Base-by-base conservation (phyloP, 2,113 vertebrate genomes). In the Aptenodytes patagonicus region DNA sequence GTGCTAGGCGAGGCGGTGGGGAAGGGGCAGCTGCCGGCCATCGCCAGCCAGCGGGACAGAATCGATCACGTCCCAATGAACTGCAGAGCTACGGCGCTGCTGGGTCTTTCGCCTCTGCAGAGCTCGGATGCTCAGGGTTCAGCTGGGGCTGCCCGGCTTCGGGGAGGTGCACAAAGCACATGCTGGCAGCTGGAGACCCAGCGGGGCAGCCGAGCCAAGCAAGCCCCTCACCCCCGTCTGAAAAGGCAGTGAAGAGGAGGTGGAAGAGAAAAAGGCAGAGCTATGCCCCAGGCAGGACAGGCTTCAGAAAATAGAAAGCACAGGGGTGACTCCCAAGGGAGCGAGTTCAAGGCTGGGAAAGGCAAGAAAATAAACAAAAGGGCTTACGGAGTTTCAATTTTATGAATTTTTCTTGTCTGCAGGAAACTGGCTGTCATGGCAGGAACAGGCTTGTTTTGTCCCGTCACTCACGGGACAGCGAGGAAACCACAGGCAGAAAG, bases 71-170 rank as follows among this genome's bases (percentile, higher is more conserved):
- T 62, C 54, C 70, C 62, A 58, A 2, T 0, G 10, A 24, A 17
- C 24, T 7, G 34, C 69, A 66, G 83, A 66, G 51, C 42, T 29
- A 4, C 0, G 0, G 54, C 0, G 0, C 49, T 69, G 34, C 36
- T 38, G 42, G 26, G 32, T 32, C 21, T 58, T 44, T 57, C 1
- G 2, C 52, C 51, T 70, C 10, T 3, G 38, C 66, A 49, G 69
- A 57, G 52, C 70, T 34, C 0, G 0, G 25, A 6, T 38, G 34
- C 46, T 76, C 5, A 2, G 10, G 47, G n/a, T 36, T 42, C 68
- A 61, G 52, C 36, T 20, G 36, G 54, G 34, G 61, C 73, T 58
- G 44, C 68, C 72, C n/a, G 19, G 10, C 40, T 60, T 36, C 20
- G 7, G 36, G 73, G 25, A 0, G 0, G 40, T 22, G 19, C 60